Percentiles rank a stretch among this genome's conserved stretches.
phyloP scores from a whole-genome alignment of 1,140 invertebrate genomes.

The Stegodyphus dumicola region DNA sequence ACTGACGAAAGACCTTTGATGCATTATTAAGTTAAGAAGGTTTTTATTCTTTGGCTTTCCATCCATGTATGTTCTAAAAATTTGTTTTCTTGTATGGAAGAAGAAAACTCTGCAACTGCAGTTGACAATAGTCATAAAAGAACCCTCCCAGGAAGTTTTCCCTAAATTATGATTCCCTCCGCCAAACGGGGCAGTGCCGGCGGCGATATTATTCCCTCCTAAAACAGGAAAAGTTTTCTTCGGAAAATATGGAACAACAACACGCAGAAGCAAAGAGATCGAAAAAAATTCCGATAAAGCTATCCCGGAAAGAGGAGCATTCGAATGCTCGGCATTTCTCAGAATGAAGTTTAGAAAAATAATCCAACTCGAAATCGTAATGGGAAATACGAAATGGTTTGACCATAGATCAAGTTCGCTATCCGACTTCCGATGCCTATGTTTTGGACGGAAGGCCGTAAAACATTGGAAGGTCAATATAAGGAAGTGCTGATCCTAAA shows the following conservation, averaged over 20 bases:
- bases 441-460: not conserved
- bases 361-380: constrained; percentile 33
- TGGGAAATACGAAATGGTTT: constrained; percentile 8
- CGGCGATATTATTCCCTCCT: not conserved
- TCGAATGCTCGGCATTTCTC: constrained; percentile 39
- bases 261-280: not conserved
- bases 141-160: no score
- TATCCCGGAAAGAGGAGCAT: constrained; percentile 24
- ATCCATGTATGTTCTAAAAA: no score
- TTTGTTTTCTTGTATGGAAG: no score
- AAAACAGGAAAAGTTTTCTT: constrained; percentile 5
- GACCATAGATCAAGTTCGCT: constrained; percentile 15
- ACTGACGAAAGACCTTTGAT: no score
- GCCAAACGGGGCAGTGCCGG: no score
- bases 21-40: no score
- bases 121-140: no score
- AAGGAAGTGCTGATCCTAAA: not conserved
- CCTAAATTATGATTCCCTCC: no score
- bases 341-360: constrained; percentile 30
- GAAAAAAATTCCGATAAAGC: not conserved
- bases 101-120: no score
- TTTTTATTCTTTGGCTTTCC: no score
- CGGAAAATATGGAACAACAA: constrained; percentile 16
- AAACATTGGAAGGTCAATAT: constrained; percentile 7
- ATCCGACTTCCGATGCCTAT: not conserved